Percentiles rank a stretch among this genome's conserved stretches.
phyloP scores from a whole-genome alignment of 2,797 vertebrate species.

The Perodicticus potto region DNA sequence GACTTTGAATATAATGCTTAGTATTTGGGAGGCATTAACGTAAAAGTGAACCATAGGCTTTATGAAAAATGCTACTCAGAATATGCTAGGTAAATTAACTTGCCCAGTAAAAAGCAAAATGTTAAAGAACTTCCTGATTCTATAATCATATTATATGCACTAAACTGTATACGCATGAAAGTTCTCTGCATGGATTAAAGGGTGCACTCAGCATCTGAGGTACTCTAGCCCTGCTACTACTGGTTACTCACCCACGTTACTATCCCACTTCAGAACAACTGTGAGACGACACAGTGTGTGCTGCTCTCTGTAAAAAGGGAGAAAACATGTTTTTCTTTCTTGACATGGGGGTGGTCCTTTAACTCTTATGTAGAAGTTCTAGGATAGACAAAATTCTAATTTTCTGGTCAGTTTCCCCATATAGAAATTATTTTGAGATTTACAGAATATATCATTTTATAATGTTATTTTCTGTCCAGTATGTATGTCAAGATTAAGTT shows the following conservation, averaged over 20 bases:
- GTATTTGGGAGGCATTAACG: conserved; percentile 56
- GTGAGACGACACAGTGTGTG: background rate
- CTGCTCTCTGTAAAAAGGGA: background rate
- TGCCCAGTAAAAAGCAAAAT: conserved; percentile 43
- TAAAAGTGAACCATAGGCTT: conserved; percentile 10
- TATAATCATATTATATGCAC: background rate
- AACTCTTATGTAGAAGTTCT: conserved; percentile 11
- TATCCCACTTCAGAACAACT: background rate
- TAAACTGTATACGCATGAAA: conserved; percentile 67
- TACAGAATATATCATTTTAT: conserved; percentile 42
- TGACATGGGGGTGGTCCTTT: background rate
- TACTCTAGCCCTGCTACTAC: background rate
- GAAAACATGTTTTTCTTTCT: background rate
- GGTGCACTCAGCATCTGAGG: background rate
- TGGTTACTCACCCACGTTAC: background rate
- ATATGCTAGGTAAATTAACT: conserved; percentile 43
- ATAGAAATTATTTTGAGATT: conserved; percentile 52
- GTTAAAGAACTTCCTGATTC: conserved; percentile 50
- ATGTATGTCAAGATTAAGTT: conserved; percentile 60
- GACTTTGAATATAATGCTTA: conserved; percentile 33
- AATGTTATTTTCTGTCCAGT: conserved; percentile 54
- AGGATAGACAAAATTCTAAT: conserved; percentile 51
- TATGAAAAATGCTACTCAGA: conserved; percentile 63
- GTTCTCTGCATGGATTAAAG: conserved; percentile 65
- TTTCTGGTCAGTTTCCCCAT: conserved; percentile 34